Evolutionary conservation across 1,140 invertebrate species (phyloP), one percentile per base, ranked within the genome.

Genomic region (Zaprionus tsacasi): DNA sequence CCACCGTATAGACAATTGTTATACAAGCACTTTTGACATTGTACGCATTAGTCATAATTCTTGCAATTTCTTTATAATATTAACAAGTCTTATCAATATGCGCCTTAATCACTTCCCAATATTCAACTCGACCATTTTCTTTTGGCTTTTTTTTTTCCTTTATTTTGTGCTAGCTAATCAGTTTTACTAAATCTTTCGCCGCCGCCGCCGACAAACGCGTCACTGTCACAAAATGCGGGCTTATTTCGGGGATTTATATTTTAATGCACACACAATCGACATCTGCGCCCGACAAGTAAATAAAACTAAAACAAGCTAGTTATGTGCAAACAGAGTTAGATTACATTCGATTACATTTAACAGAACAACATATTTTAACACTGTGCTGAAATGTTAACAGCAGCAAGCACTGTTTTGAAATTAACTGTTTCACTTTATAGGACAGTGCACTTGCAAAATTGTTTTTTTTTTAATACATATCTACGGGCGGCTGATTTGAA

Each of bases 1-100:
- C 45, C 45, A 30, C 13, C 43, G 59, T 55, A 61, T 1, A 15
- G 30, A 38, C 38, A 15, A 48, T 56, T 12, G 21, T 55, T 56
- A 65, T 63, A 70, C 59, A 64, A 74, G 40, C 60, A 48, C 43
- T 60, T 60, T 66, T 50, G 73, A 38, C 61, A 59, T 59, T 40
- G 50, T 35, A 50, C 43, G 56, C 38, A 76, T 76, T 76, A 76
- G 69, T 76, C 74, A 76, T 73, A 68, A 61, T 76, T 72, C 40
- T 13, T 17, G 30, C 13, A 59, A 21, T 55, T 66, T 59, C 30
- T 21, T 48, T 58, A 59, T 36, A 59, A 45, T 75, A 2, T 30
- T 58, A 54, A 36, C 54, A 45, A 25, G 8, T 58, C 68, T 75
- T 75, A 75, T 75, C 71, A 67, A 54, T 68, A 61, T 63, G 71